phyloP scores from a whole-genome alignment of 2,113 vertebrate species.

The Rissa tridactyla region DNA sequence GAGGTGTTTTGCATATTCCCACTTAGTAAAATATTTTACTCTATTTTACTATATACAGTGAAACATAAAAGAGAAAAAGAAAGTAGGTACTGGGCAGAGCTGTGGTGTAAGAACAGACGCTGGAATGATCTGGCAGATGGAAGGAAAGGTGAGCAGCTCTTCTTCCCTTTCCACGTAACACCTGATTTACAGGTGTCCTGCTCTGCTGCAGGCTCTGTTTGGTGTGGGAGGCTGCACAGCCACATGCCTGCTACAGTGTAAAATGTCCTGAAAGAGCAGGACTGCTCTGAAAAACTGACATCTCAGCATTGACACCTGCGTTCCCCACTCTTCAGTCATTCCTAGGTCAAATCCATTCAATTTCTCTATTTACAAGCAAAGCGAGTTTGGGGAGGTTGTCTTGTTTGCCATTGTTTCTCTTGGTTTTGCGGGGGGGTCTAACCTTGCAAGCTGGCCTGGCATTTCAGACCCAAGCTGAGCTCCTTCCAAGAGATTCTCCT shows the following conservation, averaged over 20 bases:
- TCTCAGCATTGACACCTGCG: background rate
- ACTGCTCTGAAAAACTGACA: background rate
- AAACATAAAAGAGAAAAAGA: background rate
- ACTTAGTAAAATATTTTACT: background rate
- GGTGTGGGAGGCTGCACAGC: background rate
- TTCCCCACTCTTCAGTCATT: background rate
- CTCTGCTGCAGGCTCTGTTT: background rate
- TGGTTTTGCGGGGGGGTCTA: background rate
- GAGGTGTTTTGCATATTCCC: background rate
- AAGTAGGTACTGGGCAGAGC: rapidly evolving
- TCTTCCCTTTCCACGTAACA: background rate
- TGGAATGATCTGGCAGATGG: background rate
- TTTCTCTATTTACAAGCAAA: background rate
- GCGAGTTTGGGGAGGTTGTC: background rate
- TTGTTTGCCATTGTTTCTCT: background rate
- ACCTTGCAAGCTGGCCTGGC: background rate
- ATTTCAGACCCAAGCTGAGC: background rate
- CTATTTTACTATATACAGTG: background rate
- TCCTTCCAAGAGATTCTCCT: background rate
- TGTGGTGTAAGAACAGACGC: background rate
- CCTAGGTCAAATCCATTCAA: background rate
- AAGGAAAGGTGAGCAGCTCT: background rate
- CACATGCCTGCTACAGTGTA: too few relatives aligned
- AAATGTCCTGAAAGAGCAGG: background rate
- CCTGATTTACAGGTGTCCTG: background rate